Percentiles rank a stretch among this genome's conserved stretches.
These are phyloP conservation scores for Eubucco bourcierii DNA, from an alignment of 2,113 vertebrate genomes.

Conservation along the genomic window DNA sequence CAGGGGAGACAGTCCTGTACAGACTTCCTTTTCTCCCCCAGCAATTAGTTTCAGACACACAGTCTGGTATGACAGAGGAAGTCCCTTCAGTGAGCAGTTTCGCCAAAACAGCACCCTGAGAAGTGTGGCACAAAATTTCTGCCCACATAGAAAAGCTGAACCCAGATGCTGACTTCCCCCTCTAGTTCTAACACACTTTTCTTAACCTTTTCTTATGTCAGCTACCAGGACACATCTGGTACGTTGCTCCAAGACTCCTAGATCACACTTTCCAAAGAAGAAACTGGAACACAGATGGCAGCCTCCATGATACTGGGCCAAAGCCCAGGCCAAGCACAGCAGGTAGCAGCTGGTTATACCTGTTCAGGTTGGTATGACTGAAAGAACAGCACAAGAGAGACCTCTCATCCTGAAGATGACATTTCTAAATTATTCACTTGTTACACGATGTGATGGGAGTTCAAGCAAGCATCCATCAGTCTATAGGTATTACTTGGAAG, in stretches of 20 bases:
- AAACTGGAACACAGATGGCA: neutral
- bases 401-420: neutral
- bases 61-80: slow-evolving; percentile 23
- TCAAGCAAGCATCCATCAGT: neutral
- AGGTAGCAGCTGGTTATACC: neutral
- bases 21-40: slow-evolving; percentile 29
- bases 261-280: neutral
- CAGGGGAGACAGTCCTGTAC: neutral
- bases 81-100: neutral
- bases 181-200: neutral
- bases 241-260: neutral
- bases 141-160: neutral
- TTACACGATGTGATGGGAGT: neutral
- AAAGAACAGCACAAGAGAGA: neutral
- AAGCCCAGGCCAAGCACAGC: neutral
- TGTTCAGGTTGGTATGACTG: neutral
- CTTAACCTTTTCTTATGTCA: neutral
- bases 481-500: neutral
- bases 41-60: slow-evolving; percentile 13
- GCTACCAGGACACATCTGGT: neutral
- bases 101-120: neutral
- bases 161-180: neutral
- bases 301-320: neutral
- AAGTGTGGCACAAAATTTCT: neutral
- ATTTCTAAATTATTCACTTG: neutral